These are phyloP conservation scores for Notarius lentiginosus DNA, from an alignment of 2,113 vertebrate species.

Conservation along the genomic window DNA sequence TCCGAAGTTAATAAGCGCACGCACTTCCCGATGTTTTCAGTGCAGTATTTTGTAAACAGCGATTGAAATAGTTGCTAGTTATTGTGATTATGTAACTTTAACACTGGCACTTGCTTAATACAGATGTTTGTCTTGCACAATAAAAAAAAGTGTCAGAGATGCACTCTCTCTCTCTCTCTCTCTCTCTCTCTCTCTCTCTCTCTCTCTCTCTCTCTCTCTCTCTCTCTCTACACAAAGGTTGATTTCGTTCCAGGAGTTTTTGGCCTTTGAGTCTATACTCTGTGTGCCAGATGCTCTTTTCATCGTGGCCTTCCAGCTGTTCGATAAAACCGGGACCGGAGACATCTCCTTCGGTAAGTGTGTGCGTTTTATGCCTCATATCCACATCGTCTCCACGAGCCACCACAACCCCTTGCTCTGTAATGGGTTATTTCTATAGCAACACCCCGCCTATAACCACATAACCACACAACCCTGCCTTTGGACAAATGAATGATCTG, in stretches of 20 bases:
- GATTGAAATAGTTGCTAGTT: no score
- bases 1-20: background rate
- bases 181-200: background rate
- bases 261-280: constrained; percentile 95
- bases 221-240: constrained; percentile 69
- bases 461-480: background rate
- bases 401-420: background rate
- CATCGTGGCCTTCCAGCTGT: constrained; percentile 95
- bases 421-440: background rate
- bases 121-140: no score
- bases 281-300: constrained; percentile 96
- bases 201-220: background rate
- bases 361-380: background rate
- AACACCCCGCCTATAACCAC: background rate
- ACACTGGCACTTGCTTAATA: no score
- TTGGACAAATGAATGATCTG: background rate
- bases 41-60: background rate
- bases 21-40: background rate
- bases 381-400: background rate
- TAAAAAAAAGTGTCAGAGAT: no score
- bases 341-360: constrained; percentile 91
- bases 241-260: constrained; percentile 98
- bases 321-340: constrained; percentile 95
- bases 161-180: background rate
- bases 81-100: no score